Base-by-base conservation (phyloP, 2,797 vertebrate genomes). In the Sarcophilus harrisii region DNA sequence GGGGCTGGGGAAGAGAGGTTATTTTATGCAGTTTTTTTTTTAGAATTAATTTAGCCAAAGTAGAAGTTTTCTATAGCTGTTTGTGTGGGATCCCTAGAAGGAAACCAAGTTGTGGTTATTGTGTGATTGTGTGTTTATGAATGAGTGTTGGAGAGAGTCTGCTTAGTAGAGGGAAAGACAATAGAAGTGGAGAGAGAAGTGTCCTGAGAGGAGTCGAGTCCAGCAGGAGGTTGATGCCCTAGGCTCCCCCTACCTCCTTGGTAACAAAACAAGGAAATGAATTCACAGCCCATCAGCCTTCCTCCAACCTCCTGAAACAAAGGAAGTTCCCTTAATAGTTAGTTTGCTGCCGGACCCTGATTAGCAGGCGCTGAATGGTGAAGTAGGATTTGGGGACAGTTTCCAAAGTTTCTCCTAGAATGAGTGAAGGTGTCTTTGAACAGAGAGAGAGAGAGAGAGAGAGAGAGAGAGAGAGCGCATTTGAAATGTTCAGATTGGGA, bases 261-360 rank as follows among this genome's bases (percentile, higher is more conserved):
- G 92, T 96, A 97, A 98, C 97, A 97, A 98, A 98, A 97, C 96
- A 93, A 97, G 98, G 98, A 98, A 97, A 96, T 98, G 97, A 96
- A 97, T 98, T 97, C 97, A 96, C 95, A 97, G 96, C 95, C 96
- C 87, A 91, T 93, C 94, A 97, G 94, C 96, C 96, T 97, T 96
- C 96, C 97, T 97, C 94, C 28, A 30, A 97, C 96, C 95, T 98
- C 92, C 93, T 52, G 97, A 96, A 97, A 98, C 98, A 98, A 98
- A 98, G 97, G 96, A 96, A 97, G 96, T 97, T 97, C 97, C 96
- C 95, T 96, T 27, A 57, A 94, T 49, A 49, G 49, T 49, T 49
- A 62, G 95, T 66, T n/a, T 2, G 21, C 73, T 81, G 73, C 38
- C 0, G 73, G 38, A 81, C 73, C 73, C 73, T 81, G 73, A 81